Conservation (phyloP, 2,113 vertebrate genomes). For the Sturnira hondurensis region DNA sequence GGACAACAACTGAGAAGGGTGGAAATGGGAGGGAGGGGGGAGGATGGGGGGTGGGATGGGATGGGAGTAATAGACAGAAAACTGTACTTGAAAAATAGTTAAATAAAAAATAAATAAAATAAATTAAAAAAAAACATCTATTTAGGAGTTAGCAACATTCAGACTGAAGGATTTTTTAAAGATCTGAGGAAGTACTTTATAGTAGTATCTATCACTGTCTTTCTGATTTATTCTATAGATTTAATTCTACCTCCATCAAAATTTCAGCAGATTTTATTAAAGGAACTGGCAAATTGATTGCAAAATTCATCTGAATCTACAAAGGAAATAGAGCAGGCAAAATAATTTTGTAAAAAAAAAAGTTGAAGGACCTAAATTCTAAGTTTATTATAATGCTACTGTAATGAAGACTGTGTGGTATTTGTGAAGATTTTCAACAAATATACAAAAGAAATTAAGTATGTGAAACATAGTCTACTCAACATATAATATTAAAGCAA, state of each 20-base stretch:
- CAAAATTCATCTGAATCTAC: neutral
- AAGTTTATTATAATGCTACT: neutral
- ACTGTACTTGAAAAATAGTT: no score
- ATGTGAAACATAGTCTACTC: neutral
- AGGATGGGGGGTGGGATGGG: no score
- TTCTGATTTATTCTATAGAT: neutral
- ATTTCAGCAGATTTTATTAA: neutral
- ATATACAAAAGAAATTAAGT: neutral
- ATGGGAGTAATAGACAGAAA: no score
- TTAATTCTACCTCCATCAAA: neutral
- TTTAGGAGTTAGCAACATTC: neutral
- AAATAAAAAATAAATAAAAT: no score
- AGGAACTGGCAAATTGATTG: neutral
- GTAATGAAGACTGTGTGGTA: neutral
- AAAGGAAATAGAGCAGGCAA: neutral
- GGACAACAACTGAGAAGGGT: no score
- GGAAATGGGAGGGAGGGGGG: no score
- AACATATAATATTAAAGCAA: neutral
- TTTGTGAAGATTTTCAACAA: neutral
- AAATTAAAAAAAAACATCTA: neutral
- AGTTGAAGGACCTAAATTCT: neutral
- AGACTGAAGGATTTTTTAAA: neutral
- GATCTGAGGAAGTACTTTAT: neutral
- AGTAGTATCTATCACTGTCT: neutral
- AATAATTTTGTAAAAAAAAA: neutral